A percentile compares a stretch with the other conserved stretches of the same genome.
Conservation (phyloP, 2,888 invertebrate species). For the Ormyrus nitidulus region DNA sequence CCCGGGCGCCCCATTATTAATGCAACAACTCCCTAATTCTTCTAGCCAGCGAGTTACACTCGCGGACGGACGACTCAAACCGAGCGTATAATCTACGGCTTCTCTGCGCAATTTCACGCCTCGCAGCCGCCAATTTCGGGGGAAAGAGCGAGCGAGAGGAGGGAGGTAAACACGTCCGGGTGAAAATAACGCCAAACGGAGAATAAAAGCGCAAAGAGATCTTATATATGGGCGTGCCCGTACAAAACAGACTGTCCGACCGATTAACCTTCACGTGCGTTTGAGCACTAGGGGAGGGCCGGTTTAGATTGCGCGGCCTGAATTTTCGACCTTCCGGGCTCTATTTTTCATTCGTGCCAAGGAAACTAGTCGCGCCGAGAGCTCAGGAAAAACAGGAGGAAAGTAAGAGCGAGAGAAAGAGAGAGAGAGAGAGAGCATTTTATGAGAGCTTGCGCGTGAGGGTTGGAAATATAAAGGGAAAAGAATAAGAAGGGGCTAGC, state of each 20-base stretch:
- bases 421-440: slow-evolving; percentile 20
- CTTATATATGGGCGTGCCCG: slow-evolving; percentile 16
- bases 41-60: background rate
- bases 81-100: slow-evolving; percentile 42
- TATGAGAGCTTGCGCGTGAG: slow-evolving; percentile 46
- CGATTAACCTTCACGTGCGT: slow-evolving; percentile 51
- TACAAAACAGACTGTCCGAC: slow-evolving; percentile 34
- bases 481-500: background rate
- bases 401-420: slow-evolving; percentile 1
- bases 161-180: slow-evolving; percentile 25
- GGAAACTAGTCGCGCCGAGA: slow-evolving; percentile 27
- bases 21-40: slow-evolving; percentile 40
- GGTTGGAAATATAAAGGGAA: slow-evolving; percentile 36
- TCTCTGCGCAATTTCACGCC: slow-evolving; percentile 50
- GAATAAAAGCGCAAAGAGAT: slow-evolving; percentile 45
- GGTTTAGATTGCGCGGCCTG: slow-evolving; percentile 27
- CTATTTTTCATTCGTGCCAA: slow-evolving; percentile 54
- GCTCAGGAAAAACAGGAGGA: background rate
- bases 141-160: background rate
- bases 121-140: slow-evolving; percentile 36
- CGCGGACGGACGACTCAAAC: slow-evolving; percentile 35
- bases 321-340: slow-evolving; percentile 36
- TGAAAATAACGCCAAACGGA: slow-evolving; percentile 16
- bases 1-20: slow-evolving; percentile 4
- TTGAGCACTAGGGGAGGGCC: slow-evolving; percentile 1